Conservation (phyloP, 1,140 invertebrate genomes). For the Drosophila pallidifrons region DNA sequence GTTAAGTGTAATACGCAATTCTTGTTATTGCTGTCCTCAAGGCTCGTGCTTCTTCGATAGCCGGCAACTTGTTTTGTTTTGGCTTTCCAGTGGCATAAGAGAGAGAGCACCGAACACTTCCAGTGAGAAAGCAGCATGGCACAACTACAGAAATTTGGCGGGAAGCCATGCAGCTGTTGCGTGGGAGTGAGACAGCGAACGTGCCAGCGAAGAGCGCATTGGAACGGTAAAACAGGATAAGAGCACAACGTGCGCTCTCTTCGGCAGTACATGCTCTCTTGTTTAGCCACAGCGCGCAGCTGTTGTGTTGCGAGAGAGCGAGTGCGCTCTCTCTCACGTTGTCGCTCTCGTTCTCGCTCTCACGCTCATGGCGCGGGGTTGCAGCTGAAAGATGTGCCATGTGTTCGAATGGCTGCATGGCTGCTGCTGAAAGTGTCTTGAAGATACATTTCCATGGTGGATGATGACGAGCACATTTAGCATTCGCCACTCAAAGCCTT, state of each 20-base stretch:
- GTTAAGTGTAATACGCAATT: slow-evolving; percentile 7
- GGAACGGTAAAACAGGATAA: slow-evolving; percentile 55
- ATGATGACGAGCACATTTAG: slow-evolving; percentile 58
- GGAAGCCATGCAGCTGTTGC: slow-evolving; percentile 60
- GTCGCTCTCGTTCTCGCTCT: slow-evolving; percentile 11
- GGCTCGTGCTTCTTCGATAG: not conserved
- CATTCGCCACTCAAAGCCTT: slow-evolving; percentile 67
- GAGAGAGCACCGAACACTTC: slow-evolving; percentile 32
- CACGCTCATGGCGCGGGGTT: slow-evolving; percentile 24
- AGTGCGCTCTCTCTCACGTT: not conserved
- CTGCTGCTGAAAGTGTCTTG: slow-evolving; percentile 30
- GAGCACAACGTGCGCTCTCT: slow-evolving; percentile 24
- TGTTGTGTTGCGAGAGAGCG: slow-evolving; percentile 16
- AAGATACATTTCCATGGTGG: slow-evolving; percentile 45
- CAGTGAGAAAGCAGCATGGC: slow-evolving; percentile 48
- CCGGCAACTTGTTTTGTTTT: slow-evolving; percentile 39
- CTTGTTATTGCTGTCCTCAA: slow-evolving; percentile 12
- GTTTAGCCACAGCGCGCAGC: slow-evolving; percentile 18
- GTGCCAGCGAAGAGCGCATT: slow-evolving; percentile 32
- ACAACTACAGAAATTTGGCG: slow-evolving; percentile 55
- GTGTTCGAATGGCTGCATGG: slow-evolving; percentile 26
- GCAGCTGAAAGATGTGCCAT: slow-evolving; percentile 40
- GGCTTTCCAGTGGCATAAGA: slow-evolving; percentile 27
- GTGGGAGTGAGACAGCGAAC: slow-evolving; percentile 41
- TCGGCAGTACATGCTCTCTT: slow-evolving; percentile 12